Evolutionary conservation across 1,140 invertebrate species (phyloP), one percentile per base, ranked within the genome.

Genomic region (Bombus pascuorum): DNA sequence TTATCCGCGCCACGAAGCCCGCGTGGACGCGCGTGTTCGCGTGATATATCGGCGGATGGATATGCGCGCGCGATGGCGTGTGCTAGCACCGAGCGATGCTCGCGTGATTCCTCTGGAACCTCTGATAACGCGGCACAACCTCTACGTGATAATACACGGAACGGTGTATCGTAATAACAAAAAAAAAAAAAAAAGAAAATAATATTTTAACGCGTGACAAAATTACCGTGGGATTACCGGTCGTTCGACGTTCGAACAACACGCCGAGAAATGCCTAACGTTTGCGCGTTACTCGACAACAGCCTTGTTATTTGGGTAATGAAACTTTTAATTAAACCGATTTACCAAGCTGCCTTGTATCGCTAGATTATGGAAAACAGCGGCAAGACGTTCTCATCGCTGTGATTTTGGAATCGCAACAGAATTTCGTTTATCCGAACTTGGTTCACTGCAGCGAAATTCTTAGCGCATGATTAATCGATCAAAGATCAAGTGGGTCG

Each of bases 51-150:
- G 74, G 70, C 85, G 78, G 42, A 81, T 86, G 78, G 34, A 81
- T 86, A 83, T 42, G 86, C 37, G 70, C 68, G 65, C 87, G 83
- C 78, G 82, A 84, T 85, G 81, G 85, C 91, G 90, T 91, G 90
- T 75, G 71, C 62, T 39, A 65, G 68, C 62, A 65, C 44, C n/a
- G 81, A 75, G 80, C 86, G 78, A 85, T 89, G 72, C 76, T 90
- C 86, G 86, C 88, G 88, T 90, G 86, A 90, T 90, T 83, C 86
- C 68, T 47, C 65, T 44, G 47, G 34, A 42, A 68, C 42, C 57
- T 12, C 42, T 73, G 84, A 89, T 86, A 83, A 89, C 85, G 85
- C 66, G 28, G 62, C 15, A 9, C n/a, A 37, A 53, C 47, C 47
- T 53, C 18, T 53, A 53, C 47, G 15, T 25, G 86, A 87, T 81